phyloP scores from a whole-genome alignment of 2,113 vertebrate genomes.

The Oenanthe oenanthe region DNA sequence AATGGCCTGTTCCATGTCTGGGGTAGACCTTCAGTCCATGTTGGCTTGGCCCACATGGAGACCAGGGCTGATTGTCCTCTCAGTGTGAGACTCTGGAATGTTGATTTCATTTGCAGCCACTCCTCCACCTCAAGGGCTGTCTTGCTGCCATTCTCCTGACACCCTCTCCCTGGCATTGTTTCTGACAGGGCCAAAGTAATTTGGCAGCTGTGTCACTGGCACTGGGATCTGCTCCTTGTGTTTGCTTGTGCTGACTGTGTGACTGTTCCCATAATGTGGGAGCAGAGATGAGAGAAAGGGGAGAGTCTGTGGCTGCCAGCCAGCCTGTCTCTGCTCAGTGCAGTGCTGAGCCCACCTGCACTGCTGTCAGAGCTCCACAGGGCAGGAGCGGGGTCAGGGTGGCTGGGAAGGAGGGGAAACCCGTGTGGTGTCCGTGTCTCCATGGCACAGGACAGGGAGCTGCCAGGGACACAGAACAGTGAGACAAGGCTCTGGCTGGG shows the following conservation, averaged over 20 bases:
- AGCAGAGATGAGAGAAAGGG: not conserved
- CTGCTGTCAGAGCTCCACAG: not conserved
- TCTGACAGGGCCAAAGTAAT: not conserved
- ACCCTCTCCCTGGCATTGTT: not conserved
- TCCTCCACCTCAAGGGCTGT: not conserved
- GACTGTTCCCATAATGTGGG: not conserved
- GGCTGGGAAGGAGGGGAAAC: not conserved
- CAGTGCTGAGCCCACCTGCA: not conserved
- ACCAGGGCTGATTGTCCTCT: rapidly evolving
- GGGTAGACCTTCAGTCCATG: not conserved
- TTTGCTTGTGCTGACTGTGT: not conserved
- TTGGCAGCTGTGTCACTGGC: not conserved
- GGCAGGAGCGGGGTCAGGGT: not conserved
- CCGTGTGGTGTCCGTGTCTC: not conserved
- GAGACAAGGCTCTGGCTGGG: not conserved
- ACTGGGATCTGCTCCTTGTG: not conserved
- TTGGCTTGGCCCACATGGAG: not conserved
- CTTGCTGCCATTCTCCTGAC: not conserved
- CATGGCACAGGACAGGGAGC: not conserved
- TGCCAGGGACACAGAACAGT: not conserved
- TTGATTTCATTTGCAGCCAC: not conserved
- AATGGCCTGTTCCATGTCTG: not conserved
- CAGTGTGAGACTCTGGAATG: not conserved
- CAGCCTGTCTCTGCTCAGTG: not conserved
- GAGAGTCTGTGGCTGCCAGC: not conserved